Evolutionary conservation across 2,888 invertebrate genomes (phyloP), one percentile per base, ranked within the genome.

Genomic region (Phoenoteleia sp.): DNA sequence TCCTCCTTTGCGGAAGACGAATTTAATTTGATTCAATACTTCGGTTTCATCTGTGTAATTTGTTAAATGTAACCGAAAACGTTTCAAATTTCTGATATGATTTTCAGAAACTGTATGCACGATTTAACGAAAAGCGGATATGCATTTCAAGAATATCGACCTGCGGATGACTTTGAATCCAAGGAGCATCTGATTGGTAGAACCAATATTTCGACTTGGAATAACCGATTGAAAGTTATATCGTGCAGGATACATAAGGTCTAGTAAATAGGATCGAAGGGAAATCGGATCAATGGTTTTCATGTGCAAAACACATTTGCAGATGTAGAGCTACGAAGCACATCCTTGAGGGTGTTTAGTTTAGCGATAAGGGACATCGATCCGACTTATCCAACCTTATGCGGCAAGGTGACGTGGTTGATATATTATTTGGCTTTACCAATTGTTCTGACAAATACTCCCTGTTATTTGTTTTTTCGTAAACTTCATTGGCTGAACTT

Each of bases 191-290:
- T 76, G 66, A 76, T 67, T 58, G 66, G 58, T 58, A 15, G 54
- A 62, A 25, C 25, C 29, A 74, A 36, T 74, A 74, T 74, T 67
- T 77, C 76, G 60, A 71, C 4, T 62, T 9, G 54, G 42, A 62
- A 79, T 79, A 71, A 54, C 71, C 62, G 52, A 62, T 69, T 79
- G 58, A 29, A 79, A 79, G 71, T 54, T 52, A 64, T 62, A 71
- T 45, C 62, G 42, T 17, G 23, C 13, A 33, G 17, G 21, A 33
- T 27, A 29, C 52, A 19, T 60, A 69, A 62, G 62, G 69, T 62
- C 69, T 33, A 39, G 69, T 29, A 62, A 69, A 77, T 69, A 69
- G 60, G 56, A 71, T 54, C 79, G 33, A 25, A 19, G 15, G 15
- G 27, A 71, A 71, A 52, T 71, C 64, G 64, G 62, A 79, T 62